Base-by-base conservation (phyloP, 2,888 invertebrate genomes). In the Sarcophaga caerulescens region DNA sequence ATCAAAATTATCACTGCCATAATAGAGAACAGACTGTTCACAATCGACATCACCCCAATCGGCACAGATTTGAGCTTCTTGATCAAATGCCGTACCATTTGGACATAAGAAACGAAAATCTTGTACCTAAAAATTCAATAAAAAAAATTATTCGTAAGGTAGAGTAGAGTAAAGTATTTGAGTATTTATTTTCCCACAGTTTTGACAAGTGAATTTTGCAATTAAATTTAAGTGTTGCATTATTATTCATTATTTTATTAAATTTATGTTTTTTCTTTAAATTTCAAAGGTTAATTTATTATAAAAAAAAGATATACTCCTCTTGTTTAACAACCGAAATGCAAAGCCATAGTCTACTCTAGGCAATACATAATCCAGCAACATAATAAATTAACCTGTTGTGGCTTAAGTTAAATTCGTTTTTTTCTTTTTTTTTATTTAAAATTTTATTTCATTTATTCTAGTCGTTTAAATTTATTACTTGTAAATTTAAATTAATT, bases 41-140 rank as follows among this genome's bases (percentile, higher is more conserved):
- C 98, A 98, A 91, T 97, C 97, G 1, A 98, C 96, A 92, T 98
- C 97, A 87, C 97, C 97, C 96, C 97, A 97, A 90, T 97, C 96
- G 69, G 98, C 98, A 92, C 98, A 98, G 35, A 97, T 98, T 93
- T 97, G 97, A 82, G 97, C 97, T 92, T 97, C 97, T 92, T 98
- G 97, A 93, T 98, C 97, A 94, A 98, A 98, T 88, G 97, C 95
- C 2, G 98, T 98, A 89, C 97, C 96, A 89, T 98, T 97, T 59
- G 97, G 97, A 91, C 97, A 98, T 92, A 97, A 95, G 94, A 98
- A 98, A 91, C 97, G 95, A 94, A 96, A 97, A 94, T 97, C 96
- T 92, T 96, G 95, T 84, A 96, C 94, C 95, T 95, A 88, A 87
- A 89, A 87, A 89, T 85, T 70, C 12, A 47, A 45, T 12, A 44